Evolutionary conservation across 2,113 vertebrate genomes (phyloP), one percentile per base, ranked within the genome.

Genomic region (Nesoenas mayeri): DNA sequence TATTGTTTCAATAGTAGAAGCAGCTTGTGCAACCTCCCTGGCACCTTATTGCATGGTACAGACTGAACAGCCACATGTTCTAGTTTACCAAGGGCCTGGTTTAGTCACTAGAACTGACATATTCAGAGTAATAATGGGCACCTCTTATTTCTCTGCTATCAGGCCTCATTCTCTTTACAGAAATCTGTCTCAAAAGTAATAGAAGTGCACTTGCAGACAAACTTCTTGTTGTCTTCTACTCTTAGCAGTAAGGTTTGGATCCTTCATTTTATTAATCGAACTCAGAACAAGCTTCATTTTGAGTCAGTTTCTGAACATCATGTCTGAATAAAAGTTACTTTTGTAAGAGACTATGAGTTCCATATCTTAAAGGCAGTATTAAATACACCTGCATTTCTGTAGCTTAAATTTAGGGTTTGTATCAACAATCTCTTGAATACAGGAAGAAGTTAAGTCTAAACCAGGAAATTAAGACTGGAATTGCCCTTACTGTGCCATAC

Each of bases 271-370:
- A 29, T 25, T n/a, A n/a, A 8, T 36, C 28, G 40, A 15, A 51
- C 21, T 85, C 44, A 40, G n/a, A 71, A 15, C 25, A 34, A 29
- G 17, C 32, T 44, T 80, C 21, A 1, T 21, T 56, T 29, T 50
- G 19, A 54, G 21, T 6, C 53, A 15, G 12, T 42, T 79, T 82
- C 54, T 72, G 61, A 61, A n/a, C 6, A 3, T 40, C 53, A 10
- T 12, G 11, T 36, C 48, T 48, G n/a, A 32, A 36, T 32, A 17
- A 24, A 73, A 74, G 20, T 44, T 74, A 36, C 12, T 69, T 38
- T 11, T 69, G 7, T 32, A 20, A 60, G 62, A 53, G 51, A 5
- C 1, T 1, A 5, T 1, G 5, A 53, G 15, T 13, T 61, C 3
- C 1, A 0, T 28, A 13, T 50, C 57, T 62, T 20, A 58, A 44